Conservation (phyloP, 1,140 invertebrate species). For the Dreissena rostriformis region DNA sequence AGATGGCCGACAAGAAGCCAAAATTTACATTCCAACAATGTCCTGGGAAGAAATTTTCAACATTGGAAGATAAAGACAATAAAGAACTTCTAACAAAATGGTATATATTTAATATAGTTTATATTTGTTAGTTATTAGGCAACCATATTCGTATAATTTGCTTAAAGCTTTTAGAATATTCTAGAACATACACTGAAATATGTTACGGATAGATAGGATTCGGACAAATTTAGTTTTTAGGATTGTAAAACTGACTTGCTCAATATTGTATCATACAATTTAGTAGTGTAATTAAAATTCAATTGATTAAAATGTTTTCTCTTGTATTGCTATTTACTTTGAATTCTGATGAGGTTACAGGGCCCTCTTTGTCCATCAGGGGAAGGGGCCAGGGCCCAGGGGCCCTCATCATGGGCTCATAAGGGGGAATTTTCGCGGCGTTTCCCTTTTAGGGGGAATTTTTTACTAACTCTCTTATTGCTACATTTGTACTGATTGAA, state of each 20-base stretch:
- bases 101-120: conserved; percentile 49
- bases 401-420: no score
- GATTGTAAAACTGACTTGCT: not conserved
- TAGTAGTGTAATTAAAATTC: no score
- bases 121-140: not conserved
- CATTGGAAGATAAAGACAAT: conserved; percentile 73
- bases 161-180: not conserved
- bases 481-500: no score
- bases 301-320: no score
- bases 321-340: no score
- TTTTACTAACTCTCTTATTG: no score
- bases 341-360: no score
- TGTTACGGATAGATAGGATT: not conserved
- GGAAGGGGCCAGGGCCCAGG: no score
- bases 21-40: conserved; percentile 74
- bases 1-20: conserved; percentile 61
- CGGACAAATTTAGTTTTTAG: not conserved
- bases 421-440: no score
- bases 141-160: not conserved
- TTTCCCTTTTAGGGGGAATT: no score
- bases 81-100: conserved; percentile 76
- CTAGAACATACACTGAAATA: not conserved
- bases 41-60: conserved; percentile 69
- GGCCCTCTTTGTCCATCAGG: no score
- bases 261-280: no score